Base-by-base conservation (phyloP, 1,140 invertebrate species). In the Ostrea edulis region DNA sequence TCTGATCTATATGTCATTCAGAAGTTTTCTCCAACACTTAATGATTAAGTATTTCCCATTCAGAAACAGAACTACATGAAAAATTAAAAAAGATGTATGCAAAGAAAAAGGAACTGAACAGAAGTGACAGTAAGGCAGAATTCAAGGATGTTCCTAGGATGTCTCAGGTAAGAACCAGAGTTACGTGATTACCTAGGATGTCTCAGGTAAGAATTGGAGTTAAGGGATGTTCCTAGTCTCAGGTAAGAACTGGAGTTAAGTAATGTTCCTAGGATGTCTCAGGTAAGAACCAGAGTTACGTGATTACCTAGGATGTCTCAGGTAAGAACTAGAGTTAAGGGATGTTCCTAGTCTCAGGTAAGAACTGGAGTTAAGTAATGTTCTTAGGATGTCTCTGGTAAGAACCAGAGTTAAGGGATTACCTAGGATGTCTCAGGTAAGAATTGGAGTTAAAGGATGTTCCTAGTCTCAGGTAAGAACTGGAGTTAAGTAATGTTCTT, bases 301-400 rank as follows among this genome's bases (percentile, higher is more conserved):
- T 1, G 35, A 2, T 5, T 44, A 2, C 35, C 5, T 5, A 44
- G 35, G 5, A 44, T 44, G 35, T 44, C 35, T 44, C 35, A 44
- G n/a, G n/a, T n/a, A n/a, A n/a, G n/a, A n/a, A n/a, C n/a, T n/a
- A n/a, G n/a, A n/a, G n/a, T n/a, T n/a, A n/a, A n/a, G n/a, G n/a
- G n/a, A n/a, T n/a, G n/a, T n/a, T n/a, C n/a, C n/a, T n/a, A n/a
- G n/a, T n/a, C n/a, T n/a, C n/a, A n/a, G n/a, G n/a, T n/a, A n/a
- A n/a, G n/a, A n/a, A n/a, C n/a, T n/a, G n/a, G n/a, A n/a, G n/a
- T n/a, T n/a, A n/a, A n/a, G n/a, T n/a, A n/a, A 91, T 85, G 86
- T 94, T 11, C 92, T 91, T 22, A 89, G 92, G 55, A 86, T 93
- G 20, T 92, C 90, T 86, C 93, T 93, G 92, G 93, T 93, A 84